These are phyloP conservation scores for Streblospio benedicti DNA, from an alignment of 1,140 invertebrate genomes.

Conservation along the genomic window DNA sequence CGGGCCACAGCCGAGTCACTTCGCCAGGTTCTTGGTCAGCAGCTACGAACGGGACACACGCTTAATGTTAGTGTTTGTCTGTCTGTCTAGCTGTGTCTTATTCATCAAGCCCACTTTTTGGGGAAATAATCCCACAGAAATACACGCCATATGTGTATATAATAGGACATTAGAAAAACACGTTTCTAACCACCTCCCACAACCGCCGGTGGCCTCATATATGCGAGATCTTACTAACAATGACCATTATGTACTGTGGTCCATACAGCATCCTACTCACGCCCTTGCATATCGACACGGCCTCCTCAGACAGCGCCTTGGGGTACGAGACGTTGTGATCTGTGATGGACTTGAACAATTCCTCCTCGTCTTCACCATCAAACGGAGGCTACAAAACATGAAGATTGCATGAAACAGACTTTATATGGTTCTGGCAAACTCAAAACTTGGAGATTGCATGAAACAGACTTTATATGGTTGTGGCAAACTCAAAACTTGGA, in stretches of 20 bases:
- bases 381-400: slow-evolving; percentile 69
- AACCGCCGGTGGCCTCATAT: neutral
- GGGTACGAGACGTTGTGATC: slow-evolving; percentile 93
- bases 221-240: neutral
- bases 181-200: slow-evolving; percentile 58
- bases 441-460: too few species aligned
- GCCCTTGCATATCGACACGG: slow-evolving; percentile 5
- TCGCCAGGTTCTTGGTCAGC: slow-evolving; percentile 62
- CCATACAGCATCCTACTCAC: neutral
- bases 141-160: neutral
- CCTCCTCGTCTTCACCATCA: slow-evolving; percentile 98
- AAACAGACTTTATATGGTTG: too few species aligned
- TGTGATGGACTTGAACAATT: slow-evolving; percentile 89
- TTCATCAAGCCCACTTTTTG: too few species aligned
- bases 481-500: neutral
- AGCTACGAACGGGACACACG: neutral
- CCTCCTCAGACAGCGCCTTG: slow-evolving; percentile 82
- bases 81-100: neutral
- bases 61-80: neutral
- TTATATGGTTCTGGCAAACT: neutral
- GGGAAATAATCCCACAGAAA: neutral
- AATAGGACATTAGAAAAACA: slow-evolving; percentile 57
- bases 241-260: neutral
- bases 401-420: too few species aligned
- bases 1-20: slow-evolving; percentile 78